Base-by-base conservation (phyloP, 2,888 invertebrate species). In the Acrobeloides nanus region DNA sequence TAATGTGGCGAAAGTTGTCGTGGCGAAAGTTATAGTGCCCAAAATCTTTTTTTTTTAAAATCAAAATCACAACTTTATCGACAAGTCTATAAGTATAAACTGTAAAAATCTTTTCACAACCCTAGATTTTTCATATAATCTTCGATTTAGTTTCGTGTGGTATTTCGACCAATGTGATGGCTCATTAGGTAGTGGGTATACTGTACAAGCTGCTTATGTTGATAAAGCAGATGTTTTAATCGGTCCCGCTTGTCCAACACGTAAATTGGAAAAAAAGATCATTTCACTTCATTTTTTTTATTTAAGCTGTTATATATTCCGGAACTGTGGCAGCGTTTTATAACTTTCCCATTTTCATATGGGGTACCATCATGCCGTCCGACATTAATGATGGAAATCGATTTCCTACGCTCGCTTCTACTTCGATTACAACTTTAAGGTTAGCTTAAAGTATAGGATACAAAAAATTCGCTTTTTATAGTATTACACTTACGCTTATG, bases 81-180 rank as follows among this genome's bases (percentile, higher is more conserved):
- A n/a, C n/a, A n/a, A n/a, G n/a, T n/a, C n/a, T n/a, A n/a, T n/a
- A n/a, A n/a, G n/a, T n/a, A n/a, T n/a, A 10, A 10, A 24, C 5
- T 37, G 17, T 5, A 38, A 7, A 18, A 8, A 8, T 33, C 34
- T 20, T 20, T 33, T 33, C 8, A 33, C 4, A 7, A 4, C 20
- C 4, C 7, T 33, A 17, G 4, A 33, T 33, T 20, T 18, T 4
- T 20, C 17, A 12, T 4, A 3, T 24, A 17, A 46, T 10, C 26
- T 21, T 20, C 20, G 15, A n/a, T 56, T 32, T 29, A 55, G 55
- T 8, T 58, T 62, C 38, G 20, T 34, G 15, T 59, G 60, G 60
- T 51, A 51, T 37, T 46, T 58, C 38, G 60, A 59, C 46, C 53
- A 68, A 39, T 67, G 67, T 38, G 51, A 55, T 18, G 59, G 64